Base-by-base conservation (phyloP, 2,888 invertebrate genomes). In the Leucophora obtusa region DNA sequence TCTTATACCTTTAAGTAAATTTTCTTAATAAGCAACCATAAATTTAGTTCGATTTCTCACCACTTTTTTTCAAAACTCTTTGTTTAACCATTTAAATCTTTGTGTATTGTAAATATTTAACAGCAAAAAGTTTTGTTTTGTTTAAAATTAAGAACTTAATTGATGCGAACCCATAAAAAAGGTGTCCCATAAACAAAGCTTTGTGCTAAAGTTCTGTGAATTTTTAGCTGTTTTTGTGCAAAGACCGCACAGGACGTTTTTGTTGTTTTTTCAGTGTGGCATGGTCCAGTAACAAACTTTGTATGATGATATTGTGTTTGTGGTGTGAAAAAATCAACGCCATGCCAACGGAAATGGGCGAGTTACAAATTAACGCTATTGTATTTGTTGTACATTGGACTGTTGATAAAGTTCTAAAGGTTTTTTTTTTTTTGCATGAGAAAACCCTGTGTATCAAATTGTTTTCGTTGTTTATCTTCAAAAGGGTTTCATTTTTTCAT, bases 121-220 rank as follows among this genome's bases (percentile, higher is more conserved):
- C 56, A 21, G 63, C 51, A 47, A 59, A 63, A 71, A 72, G 11
- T 56, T 21, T 63, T 28, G 28, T 28, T 33, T 73, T 65, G 72
- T 65, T 63, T 60, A 51, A 58, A 17, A 38, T 7, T 15, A 58
- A 62, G 72, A 77, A 76, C 72, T 78, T 82, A 82, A 82, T 82
- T 82, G 82, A 82, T 74, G 78, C 68, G 62, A 79, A 68, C 47
- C 82, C 78, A 79, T 69, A 74, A 82, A 82, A 82, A 82, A 82
- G 82, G 82, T 82, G 82, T 82, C 82, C 63, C 68, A 71, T 71
- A 79, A 78, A 82, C 82, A 79, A 76, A 62, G 35, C 11, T 18
- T 47, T 47, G 7, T 28, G 14, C n/a, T 47, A 47, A 14, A 14
- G 43, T n/a, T 47, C 43, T 47, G 43, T 47, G n/a, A 7, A 47